Percentiles rank a stretch among this genome's conserved stretches.
Conservation (phyloP, 2,888 invertebrate genomes). For the Ashinkailepas kermadecensis region DNA sequence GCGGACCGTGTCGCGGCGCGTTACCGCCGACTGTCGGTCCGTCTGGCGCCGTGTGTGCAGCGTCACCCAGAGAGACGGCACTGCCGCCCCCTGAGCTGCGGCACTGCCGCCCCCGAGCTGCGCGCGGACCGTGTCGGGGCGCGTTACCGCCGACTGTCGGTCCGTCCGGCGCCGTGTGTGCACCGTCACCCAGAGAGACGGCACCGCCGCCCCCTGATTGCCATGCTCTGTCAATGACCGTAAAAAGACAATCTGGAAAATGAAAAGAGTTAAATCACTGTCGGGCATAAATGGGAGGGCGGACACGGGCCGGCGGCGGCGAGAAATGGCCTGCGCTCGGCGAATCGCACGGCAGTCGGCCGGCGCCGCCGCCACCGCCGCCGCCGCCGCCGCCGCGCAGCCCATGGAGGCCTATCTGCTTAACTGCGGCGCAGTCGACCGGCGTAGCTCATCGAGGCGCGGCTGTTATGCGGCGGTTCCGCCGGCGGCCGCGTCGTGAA, state of each 20-base stretch:
- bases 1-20: too few species aligned
- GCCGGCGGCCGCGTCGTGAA: too few species aligned
- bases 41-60: neutral
- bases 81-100: neutral
- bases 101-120: neutral
- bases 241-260: slow-evolving; percentile 13
- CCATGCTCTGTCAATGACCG: slow-evolving; percentile 6
- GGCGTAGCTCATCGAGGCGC: neutral
- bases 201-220: neutral
- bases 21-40: neutral
- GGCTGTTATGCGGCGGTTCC: too few species aligned
- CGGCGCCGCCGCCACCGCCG: neutral
- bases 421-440: neutral
- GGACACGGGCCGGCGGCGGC: neutral
- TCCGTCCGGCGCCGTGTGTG: neutral
- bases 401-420: neutral
- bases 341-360: neutral
- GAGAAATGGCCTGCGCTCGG: neutral
- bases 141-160: neutral
- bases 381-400: too few species aligned
- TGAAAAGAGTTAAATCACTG: slow-evolving; percentile 11
- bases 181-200: neutral
- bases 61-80: neutral
- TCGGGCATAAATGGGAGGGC: neutral
- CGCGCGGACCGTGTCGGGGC: too few species aligned